Evolutionary conservation across 2,797 vertebrate genomes (phyloP), one percentile per base, ranked within the genome.

Genomic region (Smutsia gigantea): DNA sequence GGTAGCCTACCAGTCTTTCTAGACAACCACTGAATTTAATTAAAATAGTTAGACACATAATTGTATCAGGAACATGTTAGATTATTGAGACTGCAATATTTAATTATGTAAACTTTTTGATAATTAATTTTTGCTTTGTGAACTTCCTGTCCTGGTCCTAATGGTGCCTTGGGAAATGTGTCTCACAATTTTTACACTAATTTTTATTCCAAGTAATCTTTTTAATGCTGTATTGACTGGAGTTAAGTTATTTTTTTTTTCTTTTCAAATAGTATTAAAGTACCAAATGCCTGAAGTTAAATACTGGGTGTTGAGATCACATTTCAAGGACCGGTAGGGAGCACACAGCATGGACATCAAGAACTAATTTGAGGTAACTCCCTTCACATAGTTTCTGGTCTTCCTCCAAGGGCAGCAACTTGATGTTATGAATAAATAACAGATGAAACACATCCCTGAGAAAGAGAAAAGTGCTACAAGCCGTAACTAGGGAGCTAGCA

Each of bases 1-100:
- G 39, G 97, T 92, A 94, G 87, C 90, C 85, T 90, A 96, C 75
- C 49, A 91, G 34, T 71, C 57, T 96, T 93, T 97, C 97, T 96
- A 97, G 88, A 97, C 55, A 96, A 89, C 69, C 25, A 78, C 25
- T n/a, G 72, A 57, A 95, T 96, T 94, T 93, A 75, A 95, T 93
- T 92, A 93, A 93, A 96, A 96, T 29, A 87, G 37, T 37, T 86
- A 91, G 94, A 46, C 68, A 82, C 72, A 88, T 97, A 92, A 97
- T 74, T 96, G 82, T 78, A 94, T 89, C 94, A 91, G 72, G 39
- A 97, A 93, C 25, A 1, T 69, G 14, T 85, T 91, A 74, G 39
- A 4, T 95, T 97, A 49, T 91, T 93, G 74, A 46, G 7, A 95
- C 37, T 37, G 7, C 4, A 82, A 10, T 71, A 81, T 39, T 96